phyloP scores from a whole-genome alignment of 2,888 invertebrate species.

The Tuberolachnus salignus region DNA sequence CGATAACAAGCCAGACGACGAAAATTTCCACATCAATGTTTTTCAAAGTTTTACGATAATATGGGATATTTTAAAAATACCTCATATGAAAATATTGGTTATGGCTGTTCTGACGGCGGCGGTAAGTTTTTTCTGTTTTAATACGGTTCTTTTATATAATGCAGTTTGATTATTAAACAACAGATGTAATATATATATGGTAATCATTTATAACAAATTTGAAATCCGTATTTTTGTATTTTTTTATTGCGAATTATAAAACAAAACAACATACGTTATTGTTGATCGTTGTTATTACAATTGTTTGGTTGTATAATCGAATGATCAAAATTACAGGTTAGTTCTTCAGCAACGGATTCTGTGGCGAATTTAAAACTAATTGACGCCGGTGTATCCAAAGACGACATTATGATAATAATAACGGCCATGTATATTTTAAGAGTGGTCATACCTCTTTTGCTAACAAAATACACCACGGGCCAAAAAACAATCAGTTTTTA shows the following conservation, averaged over 20 bases:
- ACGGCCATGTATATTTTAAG: constrained; percentile 93
- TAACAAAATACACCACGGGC: constrained; percentile 83
- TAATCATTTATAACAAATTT: no score
- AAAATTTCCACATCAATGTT: constrained; percentile 65
- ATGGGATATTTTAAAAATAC: constrained; percentile 80
- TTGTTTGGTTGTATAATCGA: no score
- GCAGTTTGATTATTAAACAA: no score
- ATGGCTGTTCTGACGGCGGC: constrained; percentile 80
- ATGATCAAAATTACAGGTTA: constrained; percentile 80
- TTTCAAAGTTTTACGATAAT: constrained; percentile 81
- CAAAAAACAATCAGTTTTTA: constrained; percentile 87
- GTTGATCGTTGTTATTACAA: no score
- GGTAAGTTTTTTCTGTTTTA: background rate
- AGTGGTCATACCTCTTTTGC: constrained; percentile 85
- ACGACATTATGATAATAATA: constrained; percentile 88
- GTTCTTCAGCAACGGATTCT: constrained; percentile 93
- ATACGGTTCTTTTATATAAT: background rate
- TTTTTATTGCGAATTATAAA: no score
- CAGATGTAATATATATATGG: no score
- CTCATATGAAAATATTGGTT: constrained; percentile 78
- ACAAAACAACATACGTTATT: no score
- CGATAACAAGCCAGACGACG: constrained; percentile 75
- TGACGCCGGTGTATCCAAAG: constrained; percentile 94
- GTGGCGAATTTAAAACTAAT: constrained; percentile 93
- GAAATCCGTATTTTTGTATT: no score